Conservation (phyloP, 2,113 vertebrate genomes). For the Phaethornis superciliosus region DNA sequence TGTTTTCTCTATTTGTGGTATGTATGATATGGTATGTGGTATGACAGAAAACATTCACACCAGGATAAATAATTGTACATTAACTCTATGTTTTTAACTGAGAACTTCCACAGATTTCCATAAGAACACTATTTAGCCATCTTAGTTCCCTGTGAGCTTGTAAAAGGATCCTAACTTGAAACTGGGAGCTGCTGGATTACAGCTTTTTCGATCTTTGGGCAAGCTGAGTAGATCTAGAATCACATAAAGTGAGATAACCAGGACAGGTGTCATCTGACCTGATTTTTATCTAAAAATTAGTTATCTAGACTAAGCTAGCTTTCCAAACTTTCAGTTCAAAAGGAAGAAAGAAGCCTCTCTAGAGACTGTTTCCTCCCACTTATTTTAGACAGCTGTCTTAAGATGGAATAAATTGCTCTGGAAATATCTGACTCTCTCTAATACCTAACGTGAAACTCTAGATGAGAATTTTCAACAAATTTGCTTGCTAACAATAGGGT, state of each 20-base stretch:
- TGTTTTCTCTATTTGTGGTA: not conserved
- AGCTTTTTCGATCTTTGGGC: not conserved
- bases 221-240: not conserved
- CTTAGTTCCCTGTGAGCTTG: not conserved
- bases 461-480: not conserved
- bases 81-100: not conserved
- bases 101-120: not conserved
- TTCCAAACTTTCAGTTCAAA: not conserved
- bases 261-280: not conserved
- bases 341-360: not conserved
- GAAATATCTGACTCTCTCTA: not conserved
- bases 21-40: not conserved
- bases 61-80: not conserved
- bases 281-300: conserved; percentile 1
- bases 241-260: not conserved
- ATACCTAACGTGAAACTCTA: not conserved
- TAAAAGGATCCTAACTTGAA: not conserved
- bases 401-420: not conserved
- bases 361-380: not conserved
- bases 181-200: not conserved
- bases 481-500: not conserved
- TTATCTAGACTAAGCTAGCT: not conserved
- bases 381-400: conserved; percentile 29
- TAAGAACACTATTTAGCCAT: not conserved
- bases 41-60: not conserved